Evolutionary conservation across 1,140 invertebrate genomes (phyloP).

Genomic region (Nasonia giraulti): DNA sequence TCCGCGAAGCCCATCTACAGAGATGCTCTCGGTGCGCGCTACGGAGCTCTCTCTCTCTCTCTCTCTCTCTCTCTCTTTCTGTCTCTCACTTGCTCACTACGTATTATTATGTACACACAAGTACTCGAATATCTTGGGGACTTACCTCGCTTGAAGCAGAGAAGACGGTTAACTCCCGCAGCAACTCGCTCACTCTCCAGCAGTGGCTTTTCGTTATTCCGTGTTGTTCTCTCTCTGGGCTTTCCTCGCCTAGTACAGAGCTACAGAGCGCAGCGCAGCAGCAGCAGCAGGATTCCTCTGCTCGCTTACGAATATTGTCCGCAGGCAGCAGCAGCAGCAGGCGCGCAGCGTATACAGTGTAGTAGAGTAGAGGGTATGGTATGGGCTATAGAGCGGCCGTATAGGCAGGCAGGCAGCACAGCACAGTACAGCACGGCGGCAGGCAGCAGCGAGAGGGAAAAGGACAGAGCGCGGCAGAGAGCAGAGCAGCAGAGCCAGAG

Average conservation of each 20-base stretch:
- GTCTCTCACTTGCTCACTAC: neutral
- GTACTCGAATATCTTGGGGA: neutral
- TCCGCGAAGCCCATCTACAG: neutral
- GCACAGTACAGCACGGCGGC: neutral
- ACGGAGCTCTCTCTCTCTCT: too few species aligned
- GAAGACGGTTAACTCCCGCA: neutral
- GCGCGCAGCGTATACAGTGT: neutral
- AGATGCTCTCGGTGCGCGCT: too few species aligned
- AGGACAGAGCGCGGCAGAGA: constrained; percentile 21
- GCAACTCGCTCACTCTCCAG: neutral
- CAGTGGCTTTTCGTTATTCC: neutral
- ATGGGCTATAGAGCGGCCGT: neutral
- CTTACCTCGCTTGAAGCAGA: neutral
- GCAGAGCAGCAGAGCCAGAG: constrained; percentile 5
- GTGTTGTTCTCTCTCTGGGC: neutral
- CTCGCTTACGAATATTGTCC: neutral
- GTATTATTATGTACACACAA: neutral
- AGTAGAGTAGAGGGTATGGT: neutral
- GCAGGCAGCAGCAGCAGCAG: neutral
- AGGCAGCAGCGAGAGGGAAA: neutral
- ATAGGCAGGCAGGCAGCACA: neutral
- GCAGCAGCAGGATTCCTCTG: neutral
- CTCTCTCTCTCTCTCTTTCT: too few species aligned
- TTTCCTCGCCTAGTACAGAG: neutral
- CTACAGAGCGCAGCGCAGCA: neutral